Conservation (phyloP, 1,140 invertebrate species). For the Triops longicaudatus region DNA sequence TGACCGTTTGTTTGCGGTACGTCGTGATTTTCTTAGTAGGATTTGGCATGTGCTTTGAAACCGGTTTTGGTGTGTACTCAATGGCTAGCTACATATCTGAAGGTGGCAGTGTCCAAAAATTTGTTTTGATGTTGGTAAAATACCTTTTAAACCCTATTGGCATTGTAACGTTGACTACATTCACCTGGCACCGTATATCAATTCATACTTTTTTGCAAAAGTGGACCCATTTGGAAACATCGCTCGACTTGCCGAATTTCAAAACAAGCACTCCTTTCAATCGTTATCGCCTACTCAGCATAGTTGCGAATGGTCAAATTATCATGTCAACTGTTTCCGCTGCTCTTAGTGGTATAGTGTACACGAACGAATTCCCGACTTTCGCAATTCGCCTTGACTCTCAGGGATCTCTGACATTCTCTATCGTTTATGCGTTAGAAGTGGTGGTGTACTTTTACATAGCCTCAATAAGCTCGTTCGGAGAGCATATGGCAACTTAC, state of each 20-base stretch:
- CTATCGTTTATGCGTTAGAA: neutral
- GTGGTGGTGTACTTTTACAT: neutral
- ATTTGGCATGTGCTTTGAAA: neutral
- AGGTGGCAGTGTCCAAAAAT: neutral
- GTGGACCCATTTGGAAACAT: neutral
- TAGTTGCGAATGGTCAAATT: neutral
- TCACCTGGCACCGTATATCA: neutral
- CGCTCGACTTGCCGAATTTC: neutral
- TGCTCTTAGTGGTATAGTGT: neutral
- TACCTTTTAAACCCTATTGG: neutral
- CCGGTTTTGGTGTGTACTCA: neutral
- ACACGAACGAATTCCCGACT: no score
- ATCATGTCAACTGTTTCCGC: neutral
- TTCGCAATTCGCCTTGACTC: neutral
- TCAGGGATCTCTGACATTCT: neutral
- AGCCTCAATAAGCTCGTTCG: neutral
- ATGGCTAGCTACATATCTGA: neutral
- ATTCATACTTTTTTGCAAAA: neutral
- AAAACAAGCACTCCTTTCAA: neutral
- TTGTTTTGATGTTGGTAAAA: neutral
- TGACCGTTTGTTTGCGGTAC: neutral
- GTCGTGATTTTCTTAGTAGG: neutral
- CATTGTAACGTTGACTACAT: neutral
- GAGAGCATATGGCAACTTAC: neutral
- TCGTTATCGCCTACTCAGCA: neutral